phyloP scores from a whole-genome alignment of 2,888 invertebrate genomes.

The Salticus scenicus region DNA sequence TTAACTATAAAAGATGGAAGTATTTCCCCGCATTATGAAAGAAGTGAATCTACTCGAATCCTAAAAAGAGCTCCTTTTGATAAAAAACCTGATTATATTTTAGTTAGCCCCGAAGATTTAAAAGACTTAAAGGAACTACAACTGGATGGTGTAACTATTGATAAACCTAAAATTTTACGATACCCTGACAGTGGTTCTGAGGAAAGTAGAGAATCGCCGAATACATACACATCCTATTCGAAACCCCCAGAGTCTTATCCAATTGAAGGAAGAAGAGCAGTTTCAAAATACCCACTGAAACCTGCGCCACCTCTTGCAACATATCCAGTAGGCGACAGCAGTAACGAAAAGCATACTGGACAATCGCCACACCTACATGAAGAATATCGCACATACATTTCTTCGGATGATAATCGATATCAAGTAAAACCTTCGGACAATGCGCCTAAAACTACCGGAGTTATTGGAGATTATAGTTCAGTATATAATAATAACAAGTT shows the following conservation, averaged over 20 bases:
- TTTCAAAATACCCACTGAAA: slow-evolving; percentile 27
- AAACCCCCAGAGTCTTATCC: neutral
- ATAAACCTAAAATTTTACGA: slow-evolving; percentile 28
- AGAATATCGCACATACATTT: neutral
- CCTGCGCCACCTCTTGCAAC: slow-evolving; percentile 37
- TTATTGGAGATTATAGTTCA: too few species aligned
- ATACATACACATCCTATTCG: neutral
- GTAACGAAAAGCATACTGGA: neutral
- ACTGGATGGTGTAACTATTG: slow-evolving; percentile 16
- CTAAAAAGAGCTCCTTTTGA: slow-evolving; percentile 19
- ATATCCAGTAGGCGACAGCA: neutral
- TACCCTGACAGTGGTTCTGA: slow-evolving; percentile 25
- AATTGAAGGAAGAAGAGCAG: neutral
- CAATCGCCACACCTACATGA: neutral
- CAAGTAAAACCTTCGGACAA: too few species aligned
- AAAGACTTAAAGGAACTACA: slow-evolving; percentile 19
- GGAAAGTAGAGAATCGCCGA: neutral
- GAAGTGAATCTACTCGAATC: neutral
- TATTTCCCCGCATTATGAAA: neutral
- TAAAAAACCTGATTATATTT: slow-evolving; percentile 36
- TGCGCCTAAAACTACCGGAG: too few species aligned
- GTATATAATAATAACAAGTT: too few species aligned
- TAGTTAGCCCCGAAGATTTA: slow-evolving; percentile 37
- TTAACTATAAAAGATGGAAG: slow-evolving; percentile 37
- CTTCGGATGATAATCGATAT: too few species aligned